Evolutionary conservation across 2,888 invertebrate genomes (phyloP), one percentile per base, ranked within the genome.

Genomic region (Cheiracanthium punctorium): DNA sequence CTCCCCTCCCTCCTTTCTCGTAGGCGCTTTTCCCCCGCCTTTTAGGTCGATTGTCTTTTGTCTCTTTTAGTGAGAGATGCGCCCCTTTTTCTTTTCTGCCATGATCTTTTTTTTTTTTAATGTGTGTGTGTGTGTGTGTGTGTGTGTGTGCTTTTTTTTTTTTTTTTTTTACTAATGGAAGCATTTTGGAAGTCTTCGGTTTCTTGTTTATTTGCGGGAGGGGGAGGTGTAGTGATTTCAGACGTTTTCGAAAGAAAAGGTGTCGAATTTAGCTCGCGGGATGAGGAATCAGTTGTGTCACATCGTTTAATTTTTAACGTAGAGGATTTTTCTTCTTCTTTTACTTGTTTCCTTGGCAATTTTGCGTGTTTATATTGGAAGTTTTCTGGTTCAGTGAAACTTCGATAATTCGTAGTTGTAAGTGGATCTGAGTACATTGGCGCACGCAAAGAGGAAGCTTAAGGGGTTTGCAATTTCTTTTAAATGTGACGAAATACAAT

Each of bases 41-140:
- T 67, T 76, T 76, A 77, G 82, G 76, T 84, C 84, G 84, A 79
- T 79, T 79, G 73, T 79, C 77, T 72, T 32, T 24, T 37, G 70
- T 30, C 48, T 24, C 58, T 58, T 48, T 58, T 29, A 73, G 73
- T 64, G 24, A 64, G n/a, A 71, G 37, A 65, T 33, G 65, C 20
- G 41, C 58, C 43, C 17, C 28, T 30, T 10, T 30, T 30, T 8
- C 28, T 30, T 10, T 30, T 30, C 37, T 79, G 28, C 64, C 32
- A 20, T 70, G 20, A 28, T 70, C 52, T 33, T 17, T 58, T 58
- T 24, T 24, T 48, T 58, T 24, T 58, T 28, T 28, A 43, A 29
- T n/a, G n/a, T n/a, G n/a, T n/a, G n/a, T n/a, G 37, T 29, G 30
- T 8, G 20, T 8, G 1, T 52, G 8, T 69, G 17, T 76, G 30